Base-by-base conservation (phyloP, 2,797 vertebrate genomes). In the Enteromius treurensis region DNA sequence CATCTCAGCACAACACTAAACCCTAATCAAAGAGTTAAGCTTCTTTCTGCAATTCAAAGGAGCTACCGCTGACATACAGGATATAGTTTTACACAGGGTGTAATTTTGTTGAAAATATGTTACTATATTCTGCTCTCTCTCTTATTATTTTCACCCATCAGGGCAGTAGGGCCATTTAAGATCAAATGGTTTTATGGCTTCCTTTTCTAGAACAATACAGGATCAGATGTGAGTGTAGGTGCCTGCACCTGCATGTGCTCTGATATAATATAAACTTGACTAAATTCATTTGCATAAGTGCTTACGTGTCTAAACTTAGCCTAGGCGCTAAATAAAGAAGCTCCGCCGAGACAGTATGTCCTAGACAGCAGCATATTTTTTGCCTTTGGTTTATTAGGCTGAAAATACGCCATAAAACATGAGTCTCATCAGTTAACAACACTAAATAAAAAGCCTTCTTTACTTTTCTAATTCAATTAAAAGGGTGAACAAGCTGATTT, bases 381-480 rank as follows among this genome's bases (percentile, higher is more conserved):
- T 69, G 1, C 55, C 34, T 73, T 64, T 81, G 85, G 77, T 85
- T 87, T 85, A 84, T 79, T 45, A 45, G 49, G 58, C 69, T 77
- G 49, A 82, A 84, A 80, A 83, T 70, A 78, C 34, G 79, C 71
- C 5, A 75, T 82, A 75, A 82, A 82, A 53, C 60, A 67, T 11
- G 14, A 49, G 81, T 67, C 42, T 74, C 53, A 58, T 69, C 14
- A 21, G 8, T 87, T 82, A 86, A 83, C 71, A 65, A 68, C 82
- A 81, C 77, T 82, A 86, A 67, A 86, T 86, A 85, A 88, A 88
- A 89, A 85, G 45, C 53, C 68, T 79, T 85, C 65, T 87, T 87
- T 86, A 45, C 79, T 84, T 85, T 81, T 86, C 79, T 83, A 85
- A 88, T 86, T 83, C 77, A 85, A 87, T 85, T 85, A 86, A 87